phyloP scores from a whole-genome alignment of 2,113 vertebrate genomes.

The Poecile atricapillus region DNA sequence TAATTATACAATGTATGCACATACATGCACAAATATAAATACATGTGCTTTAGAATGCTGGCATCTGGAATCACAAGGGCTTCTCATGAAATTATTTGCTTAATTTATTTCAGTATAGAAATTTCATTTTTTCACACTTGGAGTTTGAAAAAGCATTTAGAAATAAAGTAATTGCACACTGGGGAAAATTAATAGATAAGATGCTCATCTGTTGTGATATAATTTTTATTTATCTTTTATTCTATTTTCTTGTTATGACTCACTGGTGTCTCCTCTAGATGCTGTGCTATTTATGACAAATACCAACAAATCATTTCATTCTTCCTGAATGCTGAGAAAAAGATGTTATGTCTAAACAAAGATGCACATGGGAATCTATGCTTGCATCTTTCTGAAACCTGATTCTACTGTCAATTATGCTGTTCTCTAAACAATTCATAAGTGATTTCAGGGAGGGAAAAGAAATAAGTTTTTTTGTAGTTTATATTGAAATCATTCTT shows the following conservation, averaged over 20 bases:
- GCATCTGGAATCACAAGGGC: slow-evolving; percentile 43
- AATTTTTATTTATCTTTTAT: slow-evolving; percentile 32
- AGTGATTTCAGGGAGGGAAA: slow-evolving; percentile 4
- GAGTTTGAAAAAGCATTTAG: slow-evolving; percentile 35
- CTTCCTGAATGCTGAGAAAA: slow-evolving; percentile 52
- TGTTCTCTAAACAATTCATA: slow-evolving; percentile 25
- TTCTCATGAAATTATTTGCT: slow-evolving; percentile 48
- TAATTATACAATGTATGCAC: slow-evolving; percentile 62
- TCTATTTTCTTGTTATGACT: slow-evolving; percentile 15
- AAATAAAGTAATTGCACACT: slow-evolving; percentile 13
- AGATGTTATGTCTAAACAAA: slow-evolving; percentile 53
- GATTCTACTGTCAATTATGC: slow-evolving; percentile 10
- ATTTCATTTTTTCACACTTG: background rate
- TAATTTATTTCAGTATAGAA: slow-evolving; percentile 53
- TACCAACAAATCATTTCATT: slow-evolving; percentile 68
- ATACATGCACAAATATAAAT: slow-evolving; percentile 68
- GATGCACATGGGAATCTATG: slow-evolving; percentile 62
- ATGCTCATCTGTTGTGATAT: background rate
- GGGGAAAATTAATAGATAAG: background rate
- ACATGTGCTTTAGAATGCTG: slow-evolving; percentile 53
- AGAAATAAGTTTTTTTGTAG: background rate
- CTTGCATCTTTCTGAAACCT: slow-evolving; percentile 33
- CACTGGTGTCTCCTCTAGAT: slow-evolving; percentile 21
- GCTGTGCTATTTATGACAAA: slow-evolving; percentile 54
- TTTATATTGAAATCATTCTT: background rate